phyloP scores from a whole-genome alignment of 2,113 vertebrate species.

The Mormyrus iriodes region DNA sequence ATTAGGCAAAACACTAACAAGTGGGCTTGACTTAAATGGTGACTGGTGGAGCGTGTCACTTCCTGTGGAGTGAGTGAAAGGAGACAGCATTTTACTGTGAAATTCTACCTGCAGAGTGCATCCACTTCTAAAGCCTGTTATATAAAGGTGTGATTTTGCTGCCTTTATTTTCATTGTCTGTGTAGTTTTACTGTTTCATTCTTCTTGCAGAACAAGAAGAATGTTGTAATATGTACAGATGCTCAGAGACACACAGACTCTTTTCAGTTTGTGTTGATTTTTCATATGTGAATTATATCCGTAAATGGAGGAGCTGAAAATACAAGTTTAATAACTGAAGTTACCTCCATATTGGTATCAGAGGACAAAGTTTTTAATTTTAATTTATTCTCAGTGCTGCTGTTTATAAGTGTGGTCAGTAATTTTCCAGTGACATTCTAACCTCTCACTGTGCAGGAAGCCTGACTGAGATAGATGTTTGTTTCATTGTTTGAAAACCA shows the following conservation, averaged over 20 bases:
- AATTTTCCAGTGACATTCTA: not conserved
- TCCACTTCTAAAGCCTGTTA: not conserved
- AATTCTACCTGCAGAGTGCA: not conserved
- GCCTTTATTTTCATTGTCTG: not conserved
- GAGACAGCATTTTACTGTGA: not conserved
- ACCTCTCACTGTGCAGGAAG: not conserved
- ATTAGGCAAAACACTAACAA: not conserved
- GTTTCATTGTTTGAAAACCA: not conserved
- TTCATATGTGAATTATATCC: not conserved
- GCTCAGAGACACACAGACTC: not conserved
- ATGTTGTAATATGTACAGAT: not conserved
- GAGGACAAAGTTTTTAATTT: not conserved
- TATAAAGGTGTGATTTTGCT: not conserved
- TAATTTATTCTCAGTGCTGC: not conserved
- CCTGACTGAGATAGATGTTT: not conserved
- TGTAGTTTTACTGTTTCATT: not conserved
- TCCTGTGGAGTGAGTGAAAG: not conserved
- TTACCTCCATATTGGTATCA: not conserved
- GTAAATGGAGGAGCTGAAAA: not conserved
- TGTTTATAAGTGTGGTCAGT: not conserved
- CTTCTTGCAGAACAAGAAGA: not conserved
- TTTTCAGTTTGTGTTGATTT: not conserved
- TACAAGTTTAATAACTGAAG: not conserved
- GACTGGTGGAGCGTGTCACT: not conserved
- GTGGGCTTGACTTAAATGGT: not conserved